Percentiles rank a stretch among this genome's conserved stretches.
Evolutionary conservation across 2,113 vertebrate genomes (phyloP).

Genomic region (Electrona antarctica): DNA sequence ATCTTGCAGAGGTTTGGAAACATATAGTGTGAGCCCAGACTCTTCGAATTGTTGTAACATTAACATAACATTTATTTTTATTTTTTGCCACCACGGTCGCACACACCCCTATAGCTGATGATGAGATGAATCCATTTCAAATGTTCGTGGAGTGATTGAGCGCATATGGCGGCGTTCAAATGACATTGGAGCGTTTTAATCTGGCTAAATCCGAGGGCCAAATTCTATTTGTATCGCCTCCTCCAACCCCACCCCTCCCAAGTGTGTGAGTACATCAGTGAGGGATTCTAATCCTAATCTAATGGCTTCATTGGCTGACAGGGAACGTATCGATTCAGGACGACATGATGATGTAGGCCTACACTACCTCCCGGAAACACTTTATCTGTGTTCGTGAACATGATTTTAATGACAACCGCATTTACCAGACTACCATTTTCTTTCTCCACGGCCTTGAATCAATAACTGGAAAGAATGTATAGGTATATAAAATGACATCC

Average conservation of each 20-base stretch:
- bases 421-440: neutral
- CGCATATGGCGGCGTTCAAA: constrained; percentile 66
- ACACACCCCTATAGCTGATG: neutral
- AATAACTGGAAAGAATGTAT: neutral
- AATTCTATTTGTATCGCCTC: constrained; percentile 75
- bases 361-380: constrained; percentile 37
- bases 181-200: constrained; percentile 78
- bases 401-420: neutral
- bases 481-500: neutral
- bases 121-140: constrained; percentile 30
- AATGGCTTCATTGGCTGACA: constrained; percentile 71
- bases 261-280: constrained; percentile 61
- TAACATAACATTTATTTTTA: neutral
- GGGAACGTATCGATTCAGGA: constrained; percentile 51
- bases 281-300: constrained; percentile 77
- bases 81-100: neutral
- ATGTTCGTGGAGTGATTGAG: constrained; percentile 58
- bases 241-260: constrained; percentile 67
- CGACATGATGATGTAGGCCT: neutral
- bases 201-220: constrained; percentile 72
- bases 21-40: too few relatives aligned
- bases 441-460: neutral
- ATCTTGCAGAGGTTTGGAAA: too few relatives aligned
- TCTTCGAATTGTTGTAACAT: neutral
- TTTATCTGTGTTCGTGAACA: constrained; percentile 4